phyloP scores from a whole-genome alignment of 2,888 invertebrate genomes.

The Andrena trimmerana region DNA sequence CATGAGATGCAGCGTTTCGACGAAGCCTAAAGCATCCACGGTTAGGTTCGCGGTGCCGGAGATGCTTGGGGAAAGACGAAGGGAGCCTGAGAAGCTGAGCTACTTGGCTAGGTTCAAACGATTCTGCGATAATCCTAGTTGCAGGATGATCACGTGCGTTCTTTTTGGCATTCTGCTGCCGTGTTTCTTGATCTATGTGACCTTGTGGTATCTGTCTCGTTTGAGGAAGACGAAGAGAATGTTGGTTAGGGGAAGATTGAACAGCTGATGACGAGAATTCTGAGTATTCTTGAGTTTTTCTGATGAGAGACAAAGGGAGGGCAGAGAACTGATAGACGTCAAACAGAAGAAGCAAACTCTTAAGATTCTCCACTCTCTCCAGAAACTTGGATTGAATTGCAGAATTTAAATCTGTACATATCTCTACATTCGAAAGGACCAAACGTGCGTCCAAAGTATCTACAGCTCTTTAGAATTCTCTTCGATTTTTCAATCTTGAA shows the following conservation, averaged over 20 bases:
- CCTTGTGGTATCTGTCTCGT: not conserved
- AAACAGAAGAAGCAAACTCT: no score
- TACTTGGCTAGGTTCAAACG: not conserved
- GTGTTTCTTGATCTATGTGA: not conserved
- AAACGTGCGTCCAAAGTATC: no score
- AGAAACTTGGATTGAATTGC: no score
- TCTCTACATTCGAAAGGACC: no score
- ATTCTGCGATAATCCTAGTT: not conserved
- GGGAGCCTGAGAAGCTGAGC: not conserved
- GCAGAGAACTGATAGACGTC: no score
- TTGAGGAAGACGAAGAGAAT: not conserved
- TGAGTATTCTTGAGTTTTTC: no score
- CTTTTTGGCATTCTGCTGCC: not conserved
- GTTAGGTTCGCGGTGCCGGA: not conserved
- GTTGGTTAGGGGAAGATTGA: not conserved
- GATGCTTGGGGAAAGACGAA: not conserved
- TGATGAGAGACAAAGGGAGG: not conserved
- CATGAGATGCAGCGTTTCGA: not conserved
- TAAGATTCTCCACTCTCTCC: no score
- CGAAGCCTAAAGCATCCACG: not conserved
- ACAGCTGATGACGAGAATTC: not conserved
- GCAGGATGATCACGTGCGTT: not conserved
- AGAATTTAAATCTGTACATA: no score
- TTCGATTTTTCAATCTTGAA: no score
- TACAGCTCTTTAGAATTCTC: no score